Base-by-base conservation (phyloP, 2,888 invertebrate species). In the Sipunculus nudus region DNA sequence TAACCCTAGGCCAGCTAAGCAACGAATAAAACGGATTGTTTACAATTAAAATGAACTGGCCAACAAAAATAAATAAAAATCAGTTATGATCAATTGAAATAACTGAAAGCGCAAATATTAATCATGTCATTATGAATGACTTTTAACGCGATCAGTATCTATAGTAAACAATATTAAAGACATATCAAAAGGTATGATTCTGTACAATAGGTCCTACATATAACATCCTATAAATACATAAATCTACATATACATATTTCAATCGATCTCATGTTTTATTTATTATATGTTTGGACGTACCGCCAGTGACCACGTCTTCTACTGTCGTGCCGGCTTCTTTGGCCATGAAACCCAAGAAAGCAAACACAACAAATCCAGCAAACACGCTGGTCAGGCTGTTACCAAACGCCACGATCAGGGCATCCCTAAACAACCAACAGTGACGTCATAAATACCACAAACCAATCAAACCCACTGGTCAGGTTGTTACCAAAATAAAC, bases 321-420 rank as follows among this genome's bases (percentile, higher is more conserved):
- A 82, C 77, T 2, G 67, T 59, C 3, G 78, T 75, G 3, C 69
- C 67, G 56, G 80, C 71, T 53, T 76, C 68, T 8, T 76, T 74
- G 6, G 83, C 82, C 78, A 83, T 78, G 66, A 76, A 79, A 13
- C 83, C 83, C 23, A 82, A 70, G 59, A 76, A 82, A 3, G 80
- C 77, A 67, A 83, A 83, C 53, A 83, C 81, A 40, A 82, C 81
- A 65, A 83, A 79, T 1, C 83, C 83, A 23, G 81, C 83, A 61
- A 81, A 79, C 46, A 83, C 72, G 54, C 79, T 78, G 29, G 83
- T 83, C 48, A 74, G 54, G 45, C 80, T 75, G 68, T 83, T 82
- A 13, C 77, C 76, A 6, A 81, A 21, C 39, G 75, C 69, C 10
- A 83, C 81, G 13, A 82, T 77, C 5, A 83, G 48, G 0, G 81